Evolutionary conservation across 1,140 invertebrate genomes (phyloP), one percentile per base, ranked within the genome.

Genomic region (Drosophila quadrilineata): DNA sequence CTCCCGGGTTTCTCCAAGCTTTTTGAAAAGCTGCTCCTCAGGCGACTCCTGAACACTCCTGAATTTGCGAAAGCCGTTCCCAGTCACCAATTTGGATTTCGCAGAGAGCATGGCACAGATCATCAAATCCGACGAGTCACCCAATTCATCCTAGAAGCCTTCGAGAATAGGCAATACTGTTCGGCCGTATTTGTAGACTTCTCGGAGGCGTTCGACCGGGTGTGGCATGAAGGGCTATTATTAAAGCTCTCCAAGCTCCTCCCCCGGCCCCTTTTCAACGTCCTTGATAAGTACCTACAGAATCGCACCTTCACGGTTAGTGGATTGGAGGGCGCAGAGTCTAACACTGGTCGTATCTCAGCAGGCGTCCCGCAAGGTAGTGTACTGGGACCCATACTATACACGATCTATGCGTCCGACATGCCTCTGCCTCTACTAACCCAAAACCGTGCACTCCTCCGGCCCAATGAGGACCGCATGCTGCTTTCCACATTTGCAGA

Each of bases 291-390:
- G 5, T 64, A 69, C 12, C 9, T 69, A 0, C 8, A 3, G 0
- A 16, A 63, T 1, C 19, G 50, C 0, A 46, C 21, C 3, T 63
- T 68, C 12, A 3, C 26, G 2, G 58, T 63, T 0, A 50, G 16
- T 6, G 6, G 24, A 2, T 2, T 3, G 0, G 36, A 49, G 5
- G 36, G 35, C 1, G 9, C 10, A 2, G 12, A 9, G 6, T 68
- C 65, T 0, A 38, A 28, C 0, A 16, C 10, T 6, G 43, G 49
- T 6, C 9, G 14, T 0, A 50, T 62, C 0, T 5, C 10, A 0
- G 48, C 65, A 0, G 60, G 60, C 2, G 41, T 64, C 6, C 60
- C 60, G 0, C 60, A 64, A 16, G 60, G 60, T 6, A 56, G 60
- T 14, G 41, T 56, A 0, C 12, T 64, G 0, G 60, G 60, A 3